Conservation (phyloP, 2,888 invertebrate genomes). For the Yponomeuta cagnagella region DNA sequence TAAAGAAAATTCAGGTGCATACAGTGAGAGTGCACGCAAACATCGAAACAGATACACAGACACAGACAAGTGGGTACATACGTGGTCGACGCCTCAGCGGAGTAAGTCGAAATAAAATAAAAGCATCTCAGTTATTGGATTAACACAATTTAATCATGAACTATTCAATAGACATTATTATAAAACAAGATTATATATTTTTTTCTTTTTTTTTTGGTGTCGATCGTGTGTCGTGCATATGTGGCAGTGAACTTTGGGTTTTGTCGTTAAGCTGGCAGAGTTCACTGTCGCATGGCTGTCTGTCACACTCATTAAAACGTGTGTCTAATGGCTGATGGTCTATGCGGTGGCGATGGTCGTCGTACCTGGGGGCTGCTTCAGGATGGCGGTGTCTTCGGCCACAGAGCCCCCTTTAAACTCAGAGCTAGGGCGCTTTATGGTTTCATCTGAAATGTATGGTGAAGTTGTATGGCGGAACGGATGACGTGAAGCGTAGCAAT, state of each 20-base stretch:
- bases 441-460: conserved; percentile 80
- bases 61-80: conserved; percentile 73
- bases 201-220: conserved; percentile 50
- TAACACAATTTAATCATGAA: conserved; percentile 76
- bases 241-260: conserved; percentile 60
- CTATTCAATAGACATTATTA: conserved; percentile 64
- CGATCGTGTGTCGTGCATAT: conserved; percentile 67
- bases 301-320: conserved; percentile 62
- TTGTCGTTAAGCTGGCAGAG: conserved; percentile 38
- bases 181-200: conserved; percentile 71
- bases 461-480: conserved; percentile 59
- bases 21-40: conserved; percentile 70
- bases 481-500: conserved; percentile 39
- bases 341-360: conserved; percentile 63
- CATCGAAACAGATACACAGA: conserved; percentile 66
- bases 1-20: conserved; percentile 53
- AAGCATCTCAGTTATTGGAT: conserved; percentile 74
- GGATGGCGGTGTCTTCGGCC: conserved; percentile 60
- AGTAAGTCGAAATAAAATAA: conserved; percentile 74
- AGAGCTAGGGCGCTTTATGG: conserved; percentile 89
- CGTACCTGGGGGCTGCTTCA: conserved; percentile 65
- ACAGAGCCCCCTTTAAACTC: conserved; percentile 84
- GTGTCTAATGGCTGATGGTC: conserved; percentile 54
- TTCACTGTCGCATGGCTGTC: conserved; percentile 62
- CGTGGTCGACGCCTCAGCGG: conserved; percentile 73